Evolutionary conservation across 2,888 invertebrate genomes (phyloP).

Genomic region (Dicranocentrus wangi): DNA sequence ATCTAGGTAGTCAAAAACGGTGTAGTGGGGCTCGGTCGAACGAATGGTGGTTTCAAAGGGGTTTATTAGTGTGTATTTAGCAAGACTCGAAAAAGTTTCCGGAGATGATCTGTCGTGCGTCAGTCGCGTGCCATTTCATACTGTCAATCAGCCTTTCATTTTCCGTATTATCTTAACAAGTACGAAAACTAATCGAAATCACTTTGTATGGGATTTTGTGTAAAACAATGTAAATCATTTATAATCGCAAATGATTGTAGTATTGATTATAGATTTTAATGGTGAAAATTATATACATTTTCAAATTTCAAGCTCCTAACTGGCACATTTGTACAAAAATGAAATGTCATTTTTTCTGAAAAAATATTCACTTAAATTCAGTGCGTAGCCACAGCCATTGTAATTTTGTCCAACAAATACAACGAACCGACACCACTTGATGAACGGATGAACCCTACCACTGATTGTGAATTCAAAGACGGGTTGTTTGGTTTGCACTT

Average conservation of each 20-base stretch:
- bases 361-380: not conserved
- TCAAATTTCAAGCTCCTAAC: too few relatives aligned
- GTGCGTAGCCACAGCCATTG: not conserved
- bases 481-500: too few relatives aligned
- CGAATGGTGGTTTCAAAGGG: constrained; percentile 60
- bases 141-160: constrained; percentile 47
- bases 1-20: too few relatives aligned
- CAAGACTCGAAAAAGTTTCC: constrained; percentile 40
- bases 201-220: too few relatives aligned
- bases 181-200: too few relatives aligned
- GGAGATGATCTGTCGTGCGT: constrained; percentile 59
- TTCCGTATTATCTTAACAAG: too few relatives aligned
- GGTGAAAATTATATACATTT: too few relatives aligned
- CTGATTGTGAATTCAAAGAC: not conserved
- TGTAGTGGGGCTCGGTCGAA: constrained; percentile 35
- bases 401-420: not conserved
- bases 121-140: constrained; percentile 63
- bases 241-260: too few relatives aligned
- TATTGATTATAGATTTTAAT: too few relatives aligned
- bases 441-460: not conserved
- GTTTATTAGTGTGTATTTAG: constrained; percentile 29
- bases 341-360: too few relatives aligned
- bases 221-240: too few relatives aligned
- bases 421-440: not conserved
- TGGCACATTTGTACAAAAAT: too few relatives aligned